Evolutionary conservation across 2,888 invertebrate genomes (phyloP).

Genomic region (Volucella zonaria): DNA sequence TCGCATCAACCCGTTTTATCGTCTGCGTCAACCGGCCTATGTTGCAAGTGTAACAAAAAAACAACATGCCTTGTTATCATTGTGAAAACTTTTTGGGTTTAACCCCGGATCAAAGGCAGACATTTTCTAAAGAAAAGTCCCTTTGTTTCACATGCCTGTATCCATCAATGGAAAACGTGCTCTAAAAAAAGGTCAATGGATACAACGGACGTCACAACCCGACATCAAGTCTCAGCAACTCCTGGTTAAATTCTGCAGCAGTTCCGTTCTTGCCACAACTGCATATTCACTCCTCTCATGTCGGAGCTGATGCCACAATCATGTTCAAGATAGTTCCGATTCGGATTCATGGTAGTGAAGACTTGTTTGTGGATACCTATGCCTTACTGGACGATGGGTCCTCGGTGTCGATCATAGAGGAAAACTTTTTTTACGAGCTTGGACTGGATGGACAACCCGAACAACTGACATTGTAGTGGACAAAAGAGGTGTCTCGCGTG

Average conservation of each 20-base stretch:
- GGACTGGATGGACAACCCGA: no score
- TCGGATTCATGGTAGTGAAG: background rate
- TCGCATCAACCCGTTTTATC: background rate
- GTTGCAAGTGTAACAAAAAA: background rate
- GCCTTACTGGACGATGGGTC: no score
- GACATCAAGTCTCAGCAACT: background rate
- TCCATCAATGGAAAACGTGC: slow-evolving; percentile 11
- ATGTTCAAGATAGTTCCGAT: background rate
- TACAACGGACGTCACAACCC: slow-evolving; percentile 6
- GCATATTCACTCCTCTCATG: no score
- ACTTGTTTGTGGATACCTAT: no score
- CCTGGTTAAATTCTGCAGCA: background rate
- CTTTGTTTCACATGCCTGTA: slow-evolving; percentile 34
- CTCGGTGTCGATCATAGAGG: no score
- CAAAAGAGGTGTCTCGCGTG: no score
- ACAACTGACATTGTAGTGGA: no score
- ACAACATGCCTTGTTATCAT: background rate
- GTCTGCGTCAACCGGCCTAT: background rate
- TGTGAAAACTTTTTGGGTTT: background rate
- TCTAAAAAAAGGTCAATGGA: slow-evolving; percentile 7
- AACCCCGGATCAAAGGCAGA: background rate
- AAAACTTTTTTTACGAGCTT: no score
- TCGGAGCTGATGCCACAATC: no score
- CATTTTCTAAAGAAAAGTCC: slow-evolving; percentile 1
- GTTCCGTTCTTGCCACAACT: background rate